Conservation (phyloP, 2,888 invertebrate species). For the Ophion ventricosus region DNA sequence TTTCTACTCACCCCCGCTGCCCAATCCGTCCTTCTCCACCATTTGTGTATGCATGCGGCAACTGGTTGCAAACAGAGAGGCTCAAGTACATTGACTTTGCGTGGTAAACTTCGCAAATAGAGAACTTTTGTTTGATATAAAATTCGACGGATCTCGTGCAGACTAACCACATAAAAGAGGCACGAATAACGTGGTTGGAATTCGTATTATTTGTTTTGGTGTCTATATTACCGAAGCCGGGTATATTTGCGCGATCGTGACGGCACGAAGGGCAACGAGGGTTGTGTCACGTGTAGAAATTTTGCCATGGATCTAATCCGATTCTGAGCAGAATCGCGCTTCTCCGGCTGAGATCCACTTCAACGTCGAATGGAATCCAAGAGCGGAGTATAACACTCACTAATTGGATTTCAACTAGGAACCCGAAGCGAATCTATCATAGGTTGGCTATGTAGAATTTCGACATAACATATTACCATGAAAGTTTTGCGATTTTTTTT, state of each 20-base stretch:
- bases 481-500: too few relatives aligned
- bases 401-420: not conserved
- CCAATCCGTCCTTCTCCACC: not conserved
- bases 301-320: not conserved
- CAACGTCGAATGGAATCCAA: not conserved
- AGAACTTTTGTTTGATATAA: constrained; percentile 1
- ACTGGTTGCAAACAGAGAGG: constrained; percentile 1
- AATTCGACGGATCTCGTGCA: constrained; percentile 1
- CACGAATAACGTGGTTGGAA: constrained; percentile 55
- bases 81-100: constrained; percentile 5
- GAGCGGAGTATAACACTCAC: not conserved
- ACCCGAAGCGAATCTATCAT: not conserved
- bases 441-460: not conserved
- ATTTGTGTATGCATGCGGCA: constrained; percentile 17
- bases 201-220: constrained; percentile 46
- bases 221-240: constrained; percentile 26
- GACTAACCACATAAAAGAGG: constrained; percentile 15
- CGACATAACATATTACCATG: not conserved
- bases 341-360: not conserved
- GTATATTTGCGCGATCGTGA: not conserved
- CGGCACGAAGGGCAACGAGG: not conserved
- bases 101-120: constrained; percentile 2
- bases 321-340: not conserved
- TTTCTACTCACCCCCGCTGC: not conserved
- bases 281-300: constrained; percentile 33